Base-by-base conservation (phyloP, 2,113 vertebrate genomes). In the Microtus pennsylvanicus region DNA sequence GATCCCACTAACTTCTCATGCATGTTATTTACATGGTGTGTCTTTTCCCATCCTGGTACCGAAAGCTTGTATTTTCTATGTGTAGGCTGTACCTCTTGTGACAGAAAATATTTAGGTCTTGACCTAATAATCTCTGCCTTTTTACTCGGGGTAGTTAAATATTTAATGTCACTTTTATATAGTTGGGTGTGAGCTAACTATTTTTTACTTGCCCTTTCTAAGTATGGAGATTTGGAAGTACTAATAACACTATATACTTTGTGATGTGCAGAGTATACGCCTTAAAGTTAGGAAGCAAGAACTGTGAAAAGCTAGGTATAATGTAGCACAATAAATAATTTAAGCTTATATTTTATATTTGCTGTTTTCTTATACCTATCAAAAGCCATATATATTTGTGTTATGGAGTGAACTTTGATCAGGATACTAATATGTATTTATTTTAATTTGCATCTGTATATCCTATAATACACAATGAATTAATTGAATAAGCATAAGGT, bases 41-140 rank as follows among this genome's bases (percentile, higher is more conserved):
- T 45, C 35, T 91, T 94, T 91, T 75, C 70, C 42, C n/a, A 72
- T 55, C 1, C 16, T 93, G 93, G 89, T 50, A n/a, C 50, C 90
- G 87, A 78, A 22, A 55, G 69, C n/a, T 10, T 92, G 14, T 26
- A 63, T 91, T 55, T 74, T 94, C 85, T 88, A 76, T 90, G 38
- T 33, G 74, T 86, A 90, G 91, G 85, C 1, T 55, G 33, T 45
- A 6, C n/a, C 55, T 90, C 81, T 80, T 83, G 6, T 42, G 50
- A 75, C 8, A 87, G 47, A 58, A 92, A 75, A 83, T 58, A 55
- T 5, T 11, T 76, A 22, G 47, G 87, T 76, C 47, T 85, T 92
- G 26, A 80, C 24, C 30, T 93, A 26, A 96, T 30, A 69, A 96
- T 90, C 65, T 90, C 55, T 96, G 30, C 21, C 77, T 89, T 95